phyloP scores from a whole-genome alignment of 2,797 vertebrate species.

The Falco biarmicus region DNA sequence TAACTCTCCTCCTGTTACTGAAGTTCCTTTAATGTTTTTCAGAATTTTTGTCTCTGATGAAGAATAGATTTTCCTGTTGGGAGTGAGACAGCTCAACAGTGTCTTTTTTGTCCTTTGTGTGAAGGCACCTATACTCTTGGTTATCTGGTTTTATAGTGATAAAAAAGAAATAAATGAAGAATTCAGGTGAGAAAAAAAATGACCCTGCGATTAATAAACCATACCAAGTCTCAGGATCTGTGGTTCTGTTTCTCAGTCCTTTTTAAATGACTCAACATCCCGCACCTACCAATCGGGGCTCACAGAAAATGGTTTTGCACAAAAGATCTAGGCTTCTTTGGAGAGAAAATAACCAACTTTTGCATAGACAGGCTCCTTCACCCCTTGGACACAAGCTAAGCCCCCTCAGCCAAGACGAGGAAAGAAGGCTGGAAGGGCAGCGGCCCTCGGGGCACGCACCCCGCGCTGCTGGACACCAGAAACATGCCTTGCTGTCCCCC shows the following conservation, averaged over 20 bases:
- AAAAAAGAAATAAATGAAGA: not conserved
- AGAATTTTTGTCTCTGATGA: not conserved
- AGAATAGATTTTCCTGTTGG: not conserved
- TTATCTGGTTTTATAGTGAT: not conserved
- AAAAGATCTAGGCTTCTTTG: not conserved
- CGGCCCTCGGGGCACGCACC: not conserved
- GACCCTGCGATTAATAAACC: not conserved
- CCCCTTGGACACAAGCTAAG: not conserved
- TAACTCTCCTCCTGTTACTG: not conserved
- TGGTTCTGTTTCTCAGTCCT: not conserved
- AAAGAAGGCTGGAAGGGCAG: not conserved
- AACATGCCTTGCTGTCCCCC: accelerated
- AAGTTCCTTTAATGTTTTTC: not conserved
- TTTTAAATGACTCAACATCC: not conserved
- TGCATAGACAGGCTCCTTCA: not conserved
- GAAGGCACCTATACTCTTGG: not conserved
- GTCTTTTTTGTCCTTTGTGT: not conserved
- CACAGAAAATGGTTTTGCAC: not conserved
- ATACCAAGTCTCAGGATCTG: not conserved
- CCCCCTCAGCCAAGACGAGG: accelerated
- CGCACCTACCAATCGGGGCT: accelerated
- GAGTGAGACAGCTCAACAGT: not conserved
- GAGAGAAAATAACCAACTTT: not conserved
- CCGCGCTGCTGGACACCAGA: not conserved
- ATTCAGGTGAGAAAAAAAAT: not conserved